Base-by-base conservation (phyloP, 2,888 invertebrate genomes). In the Chrysomela aeneicollis region DNA sequence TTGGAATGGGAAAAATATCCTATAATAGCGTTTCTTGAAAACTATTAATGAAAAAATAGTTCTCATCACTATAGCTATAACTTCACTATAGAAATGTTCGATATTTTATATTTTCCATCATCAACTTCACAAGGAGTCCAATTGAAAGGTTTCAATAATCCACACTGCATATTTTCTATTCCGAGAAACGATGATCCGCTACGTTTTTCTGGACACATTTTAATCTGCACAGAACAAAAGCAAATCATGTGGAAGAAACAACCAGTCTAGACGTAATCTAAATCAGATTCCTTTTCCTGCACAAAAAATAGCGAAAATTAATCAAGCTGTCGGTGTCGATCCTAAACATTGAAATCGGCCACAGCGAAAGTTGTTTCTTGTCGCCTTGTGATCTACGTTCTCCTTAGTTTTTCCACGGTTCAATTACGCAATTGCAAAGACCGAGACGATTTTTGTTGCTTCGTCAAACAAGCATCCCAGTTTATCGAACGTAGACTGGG, bases 301-400 rank as follows among this genome's bases (percentile, higher is more conserved):
- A 35, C 5, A 35, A 35, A 15, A 42, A 42, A 15, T 4, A 12
- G 42, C 15, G 1, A 15, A 42, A 42, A 42, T 6, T 6, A 3
- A 26, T 26, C 26, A 26, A 26, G 26, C 26, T 6, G 3, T n/a
- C 42, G 42, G 6, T 10, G 12, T 42, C 15, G 42, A 42, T 42
- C 42, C n/a, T 15, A 15, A 15, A n/a, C 42, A 55, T 35, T 22
- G 8, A 17, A 66, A 62, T 50, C 63, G 58, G 58, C 52, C 60
- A 52, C 64, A 64, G 67, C 66, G 70, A 70, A 70, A 70, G 70
- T 70, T 67, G 70, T 64, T 67, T 64, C 54, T 61, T 58, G 46
- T 57, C 63, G 61, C 61, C 55, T 59, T 47, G n/a, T 26, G 17
- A 49, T 66, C 50, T 58, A 69, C 26, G 26, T 26, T 65, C 63